Percentiles rank a stretch among this genome's conserved stretches.
These are phyloP conservation scores for Cartodere bifasciata DNA, from an alignment of 2,888 invertebrate species.

Conservation along the genomic window DNA sequence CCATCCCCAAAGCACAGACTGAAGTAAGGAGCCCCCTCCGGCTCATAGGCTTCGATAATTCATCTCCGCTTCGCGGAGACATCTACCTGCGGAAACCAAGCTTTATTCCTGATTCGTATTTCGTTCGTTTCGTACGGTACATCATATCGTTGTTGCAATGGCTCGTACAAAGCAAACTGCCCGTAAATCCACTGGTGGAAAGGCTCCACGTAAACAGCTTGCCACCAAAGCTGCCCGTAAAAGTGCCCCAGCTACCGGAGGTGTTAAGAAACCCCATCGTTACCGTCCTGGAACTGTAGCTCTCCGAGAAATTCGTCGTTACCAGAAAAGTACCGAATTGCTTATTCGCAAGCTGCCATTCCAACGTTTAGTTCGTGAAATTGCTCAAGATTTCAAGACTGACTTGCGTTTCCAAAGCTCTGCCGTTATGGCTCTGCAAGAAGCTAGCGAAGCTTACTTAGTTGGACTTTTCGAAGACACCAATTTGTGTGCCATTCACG, in stretches of 20 bases:
- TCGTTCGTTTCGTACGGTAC: too few species aligned
- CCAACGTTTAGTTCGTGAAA: slow-evolving; percentile 85
- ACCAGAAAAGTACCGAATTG: slow-evolving; percentile 51
- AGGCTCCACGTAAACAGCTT: slow-evolving; percentile 48
- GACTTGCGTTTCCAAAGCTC: slow-evolving; percentile 76
- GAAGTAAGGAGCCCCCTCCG: too few species aligned
- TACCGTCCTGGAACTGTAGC: slow-evolving; percentile 15
- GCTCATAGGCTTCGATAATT: too few species aligned
- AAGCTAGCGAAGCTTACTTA: slow-evolving; percentile 81
- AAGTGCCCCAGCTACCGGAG: slow-evolving; percentile 7
- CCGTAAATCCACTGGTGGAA: slow-evolving; percentile 28
- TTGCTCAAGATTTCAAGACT: slow-evolving; percentile 87
- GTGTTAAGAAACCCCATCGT: slow-evolving; percentile 9
- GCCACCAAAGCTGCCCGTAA: slow-evolving; percentile 28
- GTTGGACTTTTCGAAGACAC: slow-evolving; percentile 96
- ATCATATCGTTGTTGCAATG: too few species aligned
- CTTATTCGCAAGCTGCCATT: slow-evolving; percentile 64
- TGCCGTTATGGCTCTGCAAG: slow-evolving; percentile 40
- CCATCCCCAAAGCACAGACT: too few species aligned
- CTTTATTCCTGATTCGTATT: too few species aligned
- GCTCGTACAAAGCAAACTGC: slow-evolving; percentile 8
- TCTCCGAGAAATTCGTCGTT: slow-evolving; percentile 39
- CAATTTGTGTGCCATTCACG: slow-evolving; percentile 92
- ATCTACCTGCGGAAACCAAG: too few species aligned
- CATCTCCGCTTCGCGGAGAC: too few species aligned